Base-by-base conservation (phyloP, 2,113 vertebrate species). In the Xiphophorus couchianus region DNA sequence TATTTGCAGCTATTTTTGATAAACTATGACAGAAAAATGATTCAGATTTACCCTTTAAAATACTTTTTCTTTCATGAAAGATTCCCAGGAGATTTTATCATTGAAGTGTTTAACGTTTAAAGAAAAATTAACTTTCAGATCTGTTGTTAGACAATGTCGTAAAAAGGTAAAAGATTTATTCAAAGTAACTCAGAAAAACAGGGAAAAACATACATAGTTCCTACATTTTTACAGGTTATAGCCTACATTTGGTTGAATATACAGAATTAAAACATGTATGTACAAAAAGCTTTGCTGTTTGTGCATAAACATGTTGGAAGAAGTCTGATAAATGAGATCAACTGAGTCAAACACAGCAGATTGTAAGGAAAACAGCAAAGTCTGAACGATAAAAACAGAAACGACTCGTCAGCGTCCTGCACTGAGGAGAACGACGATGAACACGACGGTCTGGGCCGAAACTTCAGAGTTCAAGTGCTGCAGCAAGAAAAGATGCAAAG, bases 321-420 rank as follows among this genome's bases (percentile, higher is more conserved):
- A 66, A 35, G 31, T 73, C 77, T 78, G 62, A 58, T 79, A 64
- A 78, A 48, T 70, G 35, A 72, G 65, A 28, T 61, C 71, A 80
- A 82, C 71, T 11, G 15, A 58, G 29, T 60, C 71, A 62, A 70
- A 44, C 62, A 25, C 29, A 28, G 22, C 29, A 54, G 19, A 65
- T 37, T 51, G 28, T 35, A 11, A 39, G 69, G 48, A 54, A 66
- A 63, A 67, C 19, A 44, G 62, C 35, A 66, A 29, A 27, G 58
- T 22, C n/a, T 6, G 8, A 65, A 70, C 29, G 62, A 75, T 69
- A 71, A 30, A 58, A 68, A 62, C 25, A 12, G 71, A 4, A 64
- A 78, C 0, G 72, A 84, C 71, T 77, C n/a, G 68, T 84, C 92
- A 93, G 92, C 71, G 93, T 90, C 94, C 94, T 76, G 94, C 94